Evolutionary conservation across 2,113 vertebrate genomes (phyloP), one percentile per base, ranked within the genome.

Genomic region (Probosciger aterrimus): DNA sequence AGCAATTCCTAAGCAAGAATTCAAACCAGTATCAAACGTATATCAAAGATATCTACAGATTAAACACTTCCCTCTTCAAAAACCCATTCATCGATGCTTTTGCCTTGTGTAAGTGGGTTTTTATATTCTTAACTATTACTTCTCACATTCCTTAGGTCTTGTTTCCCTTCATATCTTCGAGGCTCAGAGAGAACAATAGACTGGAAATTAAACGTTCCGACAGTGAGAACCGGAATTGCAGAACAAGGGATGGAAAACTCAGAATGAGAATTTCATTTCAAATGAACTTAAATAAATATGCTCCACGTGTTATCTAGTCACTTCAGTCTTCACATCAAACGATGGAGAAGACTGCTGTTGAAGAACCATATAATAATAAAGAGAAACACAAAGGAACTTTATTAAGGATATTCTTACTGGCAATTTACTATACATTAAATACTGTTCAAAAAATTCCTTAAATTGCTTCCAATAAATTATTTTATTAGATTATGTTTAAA

Each of bases 401-500:
- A 93, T 78, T 83, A 91, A 92, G 59, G 44, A 43, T 69, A 80
- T 85, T 67, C 59, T 90, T 53, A 85, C 52, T 22, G 81, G 60
- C 44, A 95, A 87, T 75, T 88, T 80, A 80, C 23, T 76, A 47
- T 5, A 70, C 50, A 74, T 9, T 86, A 92, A 79, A 81, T 86
- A 79, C 33, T 74, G 7, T 59, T 76, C 59, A 23, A 86, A 43
- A 24, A 83, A 30, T 53, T 77, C 55, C 31, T 78, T 63, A 28
- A 92, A 91, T 33, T 22, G 55, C 28, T 71, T 70, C 11, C 50
- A 95, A 67, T 55, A 86, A 80, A 47, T 80, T 49, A 39, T 86
- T 79, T 63, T 50, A 85, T 79, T 82, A 80, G 76, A 91, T 84
- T 57, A 83, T 59, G 39, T 55, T 90, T 78, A 89, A 95, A 87